These are phyloP conservation scores for Spodoptera picta DNA, from an alignment of 2,888 invertebrate species.

Conservation along the genomic window DNA sequence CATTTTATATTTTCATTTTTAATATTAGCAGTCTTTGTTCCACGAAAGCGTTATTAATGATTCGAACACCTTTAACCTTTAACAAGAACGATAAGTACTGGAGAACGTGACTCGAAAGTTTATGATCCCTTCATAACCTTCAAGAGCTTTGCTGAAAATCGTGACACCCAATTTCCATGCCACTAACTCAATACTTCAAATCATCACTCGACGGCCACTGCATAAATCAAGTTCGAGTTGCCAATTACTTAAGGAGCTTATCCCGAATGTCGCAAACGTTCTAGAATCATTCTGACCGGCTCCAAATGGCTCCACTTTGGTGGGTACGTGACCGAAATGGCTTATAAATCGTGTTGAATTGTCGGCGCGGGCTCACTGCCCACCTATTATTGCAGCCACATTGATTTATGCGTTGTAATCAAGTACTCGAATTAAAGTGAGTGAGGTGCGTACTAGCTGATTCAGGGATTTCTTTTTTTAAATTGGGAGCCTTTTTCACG, in stretches of 20 bases:
- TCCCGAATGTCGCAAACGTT: slow-evolving; percentile 70
- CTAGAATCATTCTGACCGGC: slow-evolving; percentile 74
- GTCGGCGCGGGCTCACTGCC: slow-evolving; percentile 64
- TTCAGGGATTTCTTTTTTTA: slow-evolving; percentile 50
- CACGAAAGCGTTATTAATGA: slow-evolving; percentile 13
- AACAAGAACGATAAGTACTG: slow-evolving; percentile 14
- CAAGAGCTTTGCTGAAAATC: slow-evolving; percentile 19
- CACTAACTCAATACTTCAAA: slow-evolving; percentile 58
- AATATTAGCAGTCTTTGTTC: not conserved
- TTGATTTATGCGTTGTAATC: slow-evolving; percentile 73
- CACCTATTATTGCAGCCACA: slow-evolving; percentile 73
- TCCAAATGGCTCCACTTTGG: slow-evolving; percentile 80
- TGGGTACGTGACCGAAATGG: slow-evolving; percentile 81
- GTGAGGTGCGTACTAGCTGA: slow-evolving; percentile 52
- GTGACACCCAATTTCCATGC: slow-evolving; percentile 36
- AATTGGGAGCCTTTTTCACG: slow-evolving; percentile 36
- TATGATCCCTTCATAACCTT: slow-evolving; percentile 11
- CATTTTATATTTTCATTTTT: too few relatives aligned
- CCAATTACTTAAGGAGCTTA: slow-evolving; percentile 80
- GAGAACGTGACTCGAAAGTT: slow-evolving; percentile 43
- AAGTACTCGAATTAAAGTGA: slow-evolving; percentile 64
- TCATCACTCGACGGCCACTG: slow-evolving; percentile 56
- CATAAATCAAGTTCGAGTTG: slow-evolving; percentile 72
- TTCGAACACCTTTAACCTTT: slow-evolving; percentile 8
- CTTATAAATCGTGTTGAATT: slow-evolving; percentile 79